phyloP scores from a whole-genome alignment of 2,113 vertebrate species.

The Nannospalax galili region DNA sequence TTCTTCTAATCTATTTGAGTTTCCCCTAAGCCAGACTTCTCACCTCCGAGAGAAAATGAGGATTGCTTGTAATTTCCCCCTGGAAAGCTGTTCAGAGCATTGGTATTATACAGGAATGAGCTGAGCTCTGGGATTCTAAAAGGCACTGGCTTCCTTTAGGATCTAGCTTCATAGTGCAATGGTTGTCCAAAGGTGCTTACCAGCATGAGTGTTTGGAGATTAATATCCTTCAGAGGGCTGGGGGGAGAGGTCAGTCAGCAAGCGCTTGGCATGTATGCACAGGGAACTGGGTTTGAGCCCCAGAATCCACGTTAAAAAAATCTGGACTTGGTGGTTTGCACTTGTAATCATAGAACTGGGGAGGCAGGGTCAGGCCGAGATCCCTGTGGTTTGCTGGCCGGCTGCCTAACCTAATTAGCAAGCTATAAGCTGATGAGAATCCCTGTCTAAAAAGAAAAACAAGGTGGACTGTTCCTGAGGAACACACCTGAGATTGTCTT shows the following conservation, averaged over 20 bases:
- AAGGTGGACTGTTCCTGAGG: not conserved
- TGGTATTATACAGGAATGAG: too few relatives aligned
- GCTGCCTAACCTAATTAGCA: not conserved
- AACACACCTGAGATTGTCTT: not conserved
- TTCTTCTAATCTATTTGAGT: not conserved
- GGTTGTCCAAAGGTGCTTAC: too few relatives aligned
- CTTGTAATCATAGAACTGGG: not conserved
- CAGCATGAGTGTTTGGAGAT: rapidly evolving
- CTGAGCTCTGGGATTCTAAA: too few relatives aligned
- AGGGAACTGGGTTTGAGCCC: not conserved
- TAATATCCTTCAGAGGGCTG: not conserved
- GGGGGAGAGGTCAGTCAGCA: not conserved
- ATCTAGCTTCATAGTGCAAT: rapidly evolving
- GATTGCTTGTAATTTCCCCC: not conserved
- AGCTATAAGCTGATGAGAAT: not conserved
- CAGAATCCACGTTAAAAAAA: not conserved
- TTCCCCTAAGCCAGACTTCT: not conserved
- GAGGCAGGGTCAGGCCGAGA: not conserved
- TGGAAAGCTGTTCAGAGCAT: not conserved
- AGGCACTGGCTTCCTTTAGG: not conserved
- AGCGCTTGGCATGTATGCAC: not conserved
- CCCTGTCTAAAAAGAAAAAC: not conserved
- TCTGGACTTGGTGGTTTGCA: not conserved
- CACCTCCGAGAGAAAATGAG: not conserved
- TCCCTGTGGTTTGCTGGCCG: not conserved